These are phyloP conservation scores for Stichodactyla mertensii DNA, from an alignment of 64 coral and sea anemone genomes.

Conservation along the genomic window DNA sequence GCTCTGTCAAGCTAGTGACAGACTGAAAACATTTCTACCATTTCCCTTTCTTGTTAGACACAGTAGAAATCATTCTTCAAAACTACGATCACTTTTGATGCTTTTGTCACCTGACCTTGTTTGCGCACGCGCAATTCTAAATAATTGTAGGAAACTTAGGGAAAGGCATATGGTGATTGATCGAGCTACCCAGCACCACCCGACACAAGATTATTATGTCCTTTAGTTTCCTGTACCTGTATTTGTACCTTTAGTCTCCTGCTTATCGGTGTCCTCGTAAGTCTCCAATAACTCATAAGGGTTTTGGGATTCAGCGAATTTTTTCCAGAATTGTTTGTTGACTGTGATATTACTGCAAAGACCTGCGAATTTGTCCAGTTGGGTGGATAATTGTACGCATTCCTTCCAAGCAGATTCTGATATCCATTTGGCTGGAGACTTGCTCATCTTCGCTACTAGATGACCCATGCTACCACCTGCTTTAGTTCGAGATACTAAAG, in stretches of 20 bases:
- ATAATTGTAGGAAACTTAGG: too few relatives aligned
- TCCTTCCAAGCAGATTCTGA: slow-evolving; percentile 82
- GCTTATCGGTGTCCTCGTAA: not conserved
- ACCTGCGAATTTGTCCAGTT: slow-evolving; percentile 65
- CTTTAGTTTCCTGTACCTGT: too few relatives aligned
- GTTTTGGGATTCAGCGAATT: slow-evolving; percentile 49
- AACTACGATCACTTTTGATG: too few relatives aligned
- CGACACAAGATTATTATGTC: not conserved
- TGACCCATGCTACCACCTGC: slow-evolving; percentile 63
- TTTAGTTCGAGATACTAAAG: slow-evolving; percentile 31
- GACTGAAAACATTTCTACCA: too few relatives aligned
- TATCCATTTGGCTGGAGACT: slow-evolving; percentile 86
- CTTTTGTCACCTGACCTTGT: too few relatives aligned
- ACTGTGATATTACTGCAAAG: slow-evolving; percentile 72
- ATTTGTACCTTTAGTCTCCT: not conserved
- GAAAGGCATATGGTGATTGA: not conserved
- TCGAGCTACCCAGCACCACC: not conserved
- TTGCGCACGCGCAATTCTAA: too few relatives aligned
- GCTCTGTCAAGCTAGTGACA: too few relatives aligned
- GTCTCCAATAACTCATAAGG: slow-evolving; percentile 60
- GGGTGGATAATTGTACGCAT: slow-evolving; percentile 61
- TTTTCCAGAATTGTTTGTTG: slow-evolving; percentile 73
- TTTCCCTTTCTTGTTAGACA: too few relatives aligned
- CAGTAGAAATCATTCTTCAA: too few relatives aligned
- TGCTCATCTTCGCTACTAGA: slow-evolving; percentile 63